Evolutionary conservation across 2,113 vertebrate species (phyloP).

Genomic region (Crotophaga sulcirostris): DNA sequence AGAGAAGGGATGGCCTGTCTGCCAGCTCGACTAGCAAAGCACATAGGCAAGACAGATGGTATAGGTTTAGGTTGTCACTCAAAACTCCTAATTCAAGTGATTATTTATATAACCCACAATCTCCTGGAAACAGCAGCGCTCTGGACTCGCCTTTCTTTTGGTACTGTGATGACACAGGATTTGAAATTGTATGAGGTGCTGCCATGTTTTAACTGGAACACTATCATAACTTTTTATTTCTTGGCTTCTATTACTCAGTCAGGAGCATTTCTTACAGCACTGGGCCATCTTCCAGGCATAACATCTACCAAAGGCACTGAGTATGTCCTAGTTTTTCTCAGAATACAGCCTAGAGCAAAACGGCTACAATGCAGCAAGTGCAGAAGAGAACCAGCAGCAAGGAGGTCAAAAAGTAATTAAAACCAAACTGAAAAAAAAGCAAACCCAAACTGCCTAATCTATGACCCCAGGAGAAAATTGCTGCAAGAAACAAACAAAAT

Average conservation of each 20-base stretch:
- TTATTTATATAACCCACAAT: neutral
- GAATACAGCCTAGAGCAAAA: constrained; percentile 40
- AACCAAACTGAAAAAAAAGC: neutral
- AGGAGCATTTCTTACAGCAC: constrained; percentile 49
- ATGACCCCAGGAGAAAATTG: neutral
- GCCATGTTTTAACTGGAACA: constrained; percentile 22
- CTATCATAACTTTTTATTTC: constrained; percentile 1
- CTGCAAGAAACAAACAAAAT: neutral
- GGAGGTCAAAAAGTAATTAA: constrained; percentile 4
- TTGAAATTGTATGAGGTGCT: neutral
- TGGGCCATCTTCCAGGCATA: constrained; percentile 60
- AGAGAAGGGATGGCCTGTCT: neutral
- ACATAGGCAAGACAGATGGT: neutral
- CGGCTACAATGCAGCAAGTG: neutral
- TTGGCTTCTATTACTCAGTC: constrained; percentile 14
- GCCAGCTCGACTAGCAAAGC: neutral
- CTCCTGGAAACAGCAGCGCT: neutral
- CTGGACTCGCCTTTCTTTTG: neutral
- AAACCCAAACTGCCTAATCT: neutral
- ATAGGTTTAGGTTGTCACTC: neutral
- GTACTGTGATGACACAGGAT: neutral
- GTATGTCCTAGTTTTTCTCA: constrained; percentile 57
- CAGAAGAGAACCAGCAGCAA: neutral
- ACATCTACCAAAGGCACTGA: constrained; percentile 41
- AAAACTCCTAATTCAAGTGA: neutral